Evolutionary conservation across 2,888 invertebrate genomes (phyloP), one percentile per base, ranked within the genome.

Genomic region (Catocala fraxini): DNA sequence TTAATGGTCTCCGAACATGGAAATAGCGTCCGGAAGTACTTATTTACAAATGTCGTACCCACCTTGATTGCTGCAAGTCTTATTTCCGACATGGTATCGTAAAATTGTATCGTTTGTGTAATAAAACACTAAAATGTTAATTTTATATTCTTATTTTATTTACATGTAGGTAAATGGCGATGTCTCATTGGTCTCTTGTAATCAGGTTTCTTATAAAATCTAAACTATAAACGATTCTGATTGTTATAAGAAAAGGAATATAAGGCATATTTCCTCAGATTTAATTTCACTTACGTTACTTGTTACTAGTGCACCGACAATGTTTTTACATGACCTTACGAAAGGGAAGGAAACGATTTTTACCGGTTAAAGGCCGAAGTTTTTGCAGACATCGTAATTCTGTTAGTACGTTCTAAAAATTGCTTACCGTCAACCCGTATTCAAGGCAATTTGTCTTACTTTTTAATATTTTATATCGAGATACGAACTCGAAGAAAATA

Each of bases 261-360:
- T 11, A 2, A 25, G 25, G 25, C 25, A 6, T 13, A 39, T 46
- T 13, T 49, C 34, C 49, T 49, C n/a, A 15, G 15, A n/a, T n/a
- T n/a, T 49, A 34, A 11, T 15, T 49, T 12, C 25, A 51, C 39
- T n/a, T 39, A 13, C 13, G 51, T 51, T 51, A 9, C 35, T 51
- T 51, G 12, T 39, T 13, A 51, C 13, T 51, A 9, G 39, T 51
- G 39, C 13, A 63, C 71, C 57, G 57, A 55, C 67, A 46, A 9
- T 46, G 25, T 25, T 15, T 47, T 49, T 43, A 45, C 48, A 45
- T 53, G 68, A 64, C 66, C 64, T 53, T 53, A 33, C 43, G 13
- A 52, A 61, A 79, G 72, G 82, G 82, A 85, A 89, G 89, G 89
- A 88, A 89, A 86, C 81, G 75, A 85, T 84, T 81, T 81, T 73